A percentile compares a stretch with the other conserved stretches of the same genome.
Evolutionary conservation across 2,888 invertebrate species (phyloP).

Genomic region (Ptychoptera contaminata): DNA sequence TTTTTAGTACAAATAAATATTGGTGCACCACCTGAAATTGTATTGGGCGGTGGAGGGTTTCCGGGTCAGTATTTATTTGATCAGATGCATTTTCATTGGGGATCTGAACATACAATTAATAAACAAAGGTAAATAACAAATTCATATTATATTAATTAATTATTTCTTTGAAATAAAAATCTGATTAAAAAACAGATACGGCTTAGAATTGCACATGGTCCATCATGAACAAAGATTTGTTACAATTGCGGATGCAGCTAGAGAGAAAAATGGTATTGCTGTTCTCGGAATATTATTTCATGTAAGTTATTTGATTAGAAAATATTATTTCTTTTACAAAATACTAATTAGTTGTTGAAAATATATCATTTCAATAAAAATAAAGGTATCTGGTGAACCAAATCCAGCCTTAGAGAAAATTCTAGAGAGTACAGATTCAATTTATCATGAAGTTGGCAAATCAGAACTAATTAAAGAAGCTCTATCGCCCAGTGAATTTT

Average conservation of each 20-base stretch:
- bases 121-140: conserved; percentile 34
- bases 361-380: no score
- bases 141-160: no score
- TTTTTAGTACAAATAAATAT: conserved; percentile 11
- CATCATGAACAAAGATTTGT: conserved; percentile 38
- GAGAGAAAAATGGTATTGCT: conserved; percentile 39
- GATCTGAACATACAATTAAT: conserved; percentile 65
- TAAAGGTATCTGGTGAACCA: conserved; percentile 5
- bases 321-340: not conserved
- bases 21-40: conserved; percentile 5
- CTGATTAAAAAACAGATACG: conserved; percentile 30
- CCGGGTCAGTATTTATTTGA: conserved; percentile 42
- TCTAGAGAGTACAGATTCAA: conserved; percentile 15
- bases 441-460: conserved; percentile 17
- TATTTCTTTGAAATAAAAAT: conserved; percentile 4
- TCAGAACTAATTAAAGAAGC: conserved; percentile 13
- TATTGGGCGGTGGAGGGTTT: conserved; percentile 41
- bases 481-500: conserved; percentile 24
- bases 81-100: conserved; percentile 74
- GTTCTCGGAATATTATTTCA: conserved; percentile 48
- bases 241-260: conserved; percentile 34
- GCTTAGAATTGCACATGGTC: conserved; percentile 50
- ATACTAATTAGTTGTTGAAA: not conserved
- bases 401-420: conserved; percentile 13
- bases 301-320: conserved; percentile 24